These are phyloP conservation scores for Lasioglossum villosulum DNA, from an alignment of 2,888 invertebrate species.

Conservation along the genomic window DNA sequence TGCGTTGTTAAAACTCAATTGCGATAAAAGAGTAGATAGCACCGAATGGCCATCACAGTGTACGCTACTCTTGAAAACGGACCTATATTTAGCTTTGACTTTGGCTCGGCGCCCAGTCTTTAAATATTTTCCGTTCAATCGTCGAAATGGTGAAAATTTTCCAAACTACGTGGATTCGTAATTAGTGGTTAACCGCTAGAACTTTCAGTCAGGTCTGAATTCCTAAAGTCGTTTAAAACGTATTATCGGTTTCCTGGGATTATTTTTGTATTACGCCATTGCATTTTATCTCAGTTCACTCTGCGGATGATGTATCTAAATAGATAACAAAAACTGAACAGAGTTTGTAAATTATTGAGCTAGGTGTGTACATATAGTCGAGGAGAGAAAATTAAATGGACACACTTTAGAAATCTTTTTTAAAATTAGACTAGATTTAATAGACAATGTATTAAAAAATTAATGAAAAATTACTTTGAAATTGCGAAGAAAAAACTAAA, in stretches of 20 bases:
- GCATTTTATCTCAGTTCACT: neutral
- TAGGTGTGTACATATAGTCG: too few relatives aligned
- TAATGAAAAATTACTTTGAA: too few relatives aligned
- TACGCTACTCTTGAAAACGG: constrained; percentile 56
- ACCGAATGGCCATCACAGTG: constrained; percentile 39
- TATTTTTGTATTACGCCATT: neutral
- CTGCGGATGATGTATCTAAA: too few relatives aligned
- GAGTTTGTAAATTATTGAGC: too few relatives aligned
- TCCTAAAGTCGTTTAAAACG: neutral
- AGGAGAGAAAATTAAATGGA: too few relatives aligned
- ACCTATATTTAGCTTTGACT: constrained; percentile 75
- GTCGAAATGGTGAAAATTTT: constrained; percentile 62
- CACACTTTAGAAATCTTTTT: too few relatives aligned
- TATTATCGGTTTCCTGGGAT: neutral
- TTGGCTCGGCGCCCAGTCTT: constrained; percentile 72
- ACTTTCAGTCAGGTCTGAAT: neutral
- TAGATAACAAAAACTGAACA: too few relatives aligned
- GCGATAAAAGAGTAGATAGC: constrained; percentile 36
- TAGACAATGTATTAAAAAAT: too few relatives aligned
- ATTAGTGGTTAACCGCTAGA: neutral
- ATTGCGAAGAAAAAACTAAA: too few relatives aligned
- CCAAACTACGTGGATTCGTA: constrained; percentile 33
- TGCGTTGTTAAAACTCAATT: constrained; percentile 19
- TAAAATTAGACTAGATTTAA: too few relatives aligned
- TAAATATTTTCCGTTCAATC: constrained; percentile 76